A percentile compares a stretch with the other conserved stretches of the same genome.
Evolutionary conservation across 2,888 invertebrate genomes (phyloP).

Genomic region (Pollenia labialis): DNA sequence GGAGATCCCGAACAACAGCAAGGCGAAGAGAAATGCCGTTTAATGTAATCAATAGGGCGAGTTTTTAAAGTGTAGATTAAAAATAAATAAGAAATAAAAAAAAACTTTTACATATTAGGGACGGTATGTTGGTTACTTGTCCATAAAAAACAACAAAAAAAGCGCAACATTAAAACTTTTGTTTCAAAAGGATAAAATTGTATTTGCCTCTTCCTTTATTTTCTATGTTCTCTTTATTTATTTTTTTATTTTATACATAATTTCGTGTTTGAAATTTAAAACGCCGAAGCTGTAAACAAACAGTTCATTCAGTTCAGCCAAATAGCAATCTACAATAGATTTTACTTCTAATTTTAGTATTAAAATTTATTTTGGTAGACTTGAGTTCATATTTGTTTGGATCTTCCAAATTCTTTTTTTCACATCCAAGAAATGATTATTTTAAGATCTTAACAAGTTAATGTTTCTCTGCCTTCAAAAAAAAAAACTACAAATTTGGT

Average conservation of each 20-base stretch:
- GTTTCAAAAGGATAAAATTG: constrained; percentile 53
- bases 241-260: constrained; percentile 44
- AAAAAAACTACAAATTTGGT: neutral
- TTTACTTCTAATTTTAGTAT: constrained; percentile 28
- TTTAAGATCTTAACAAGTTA: constrained; percentile 26
- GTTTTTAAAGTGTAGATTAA: constrained; percentile 66
- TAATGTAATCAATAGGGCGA: constrained; percentile 78
- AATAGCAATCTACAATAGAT: constrained; percentile 1
- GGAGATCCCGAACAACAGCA: constrained; percentile 81
- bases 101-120: constrained; percentile 38
- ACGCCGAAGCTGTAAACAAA: constrained; percentile 1
- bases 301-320: constrained; percentile 6
- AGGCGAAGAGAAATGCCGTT: constrained; percentile 81
- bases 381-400: constrained; percentile 16
- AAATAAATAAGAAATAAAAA: constrained; percentile 49
- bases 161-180: constrained; percentile 63
- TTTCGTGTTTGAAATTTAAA: constrained; percentile 43
- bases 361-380: constrained; percentile 24
- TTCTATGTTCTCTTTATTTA: constrained; percentile 43
- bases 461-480: constrained; percentile 27
- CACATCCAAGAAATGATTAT: constrained; percentile 23
- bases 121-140: constrained; percentile 57
- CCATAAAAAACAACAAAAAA: constrained; percentile 59
- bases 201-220: constrained; percentile 51
- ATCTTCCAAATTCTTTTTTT: neutral